Conservation (phyloP, 2,797 vertebrate genomes). For the Typhlichthys eigenmanni region DNA sequence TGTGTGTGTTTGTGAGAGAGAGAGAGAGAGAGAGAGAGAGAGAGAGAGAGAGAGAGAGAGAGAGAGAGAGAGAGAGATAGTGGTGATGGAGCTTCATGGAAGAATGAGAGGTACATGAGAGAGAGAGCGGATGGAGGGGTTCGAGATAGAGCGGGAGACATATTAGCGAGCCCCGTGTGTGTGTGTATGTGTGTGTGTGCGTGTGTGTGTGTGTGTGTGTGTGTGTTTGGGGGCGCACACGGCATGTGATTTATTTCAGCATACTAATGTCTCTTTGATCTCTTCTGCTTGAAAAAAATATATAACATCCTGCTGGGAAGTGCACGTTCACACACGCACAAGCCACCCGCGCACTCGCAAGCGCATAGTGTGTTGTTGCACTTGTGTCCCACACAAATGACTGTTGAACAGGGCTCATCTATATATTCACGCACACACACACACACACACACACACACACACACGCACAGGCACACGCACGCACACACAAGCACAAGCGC, state of each 20-base stretch:
- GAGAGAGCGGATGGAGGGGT: constrained; percentile 18
- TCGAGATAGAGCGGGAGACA: too few relatives aligned
- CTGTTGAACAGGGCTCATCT: constrained; percentile 55
- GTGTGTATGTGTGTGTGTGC: constrained; percentile 14
- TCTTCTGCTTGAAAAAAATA: constrained; percentile 62
- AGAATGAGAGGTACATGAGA: constrained; percentile 27
- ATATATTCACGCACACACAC: constrained; percentile 16
- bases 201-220: constrained; percentile 43
- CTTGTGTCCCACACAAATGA: constrained; percentile 50
- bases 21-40: constrained; percentile 49
- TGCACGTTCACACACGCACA: constrained; percentile 15
- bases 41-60: constrained; percentile 40
- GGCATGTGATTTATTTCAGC: constrained; percentile 77
- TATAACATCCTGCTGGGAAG: constrained; percentile 67
- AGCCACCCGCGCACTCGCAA: background rate
- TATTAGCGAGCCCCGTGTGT: background rate
- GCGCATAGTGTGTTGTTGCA: constrained; percentile 35
- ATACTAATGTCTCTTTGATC: constrained; percentile 80
- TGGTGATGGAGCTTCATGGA: constrained; percentile 16
- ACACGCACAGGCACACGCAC: background rate
- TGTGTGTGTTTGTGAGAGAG: constrained; percentile 5
- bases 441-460: background rate
- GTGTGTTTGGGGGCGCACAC: constrained; percentile 69
- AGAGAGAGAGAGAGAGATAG: background rate
- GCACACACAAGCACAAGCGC: constrained; percentile 2